Base-by-base conservation (phyloP, 2,113 vertebrate species). In the Rhipidura dahli region DNA sequence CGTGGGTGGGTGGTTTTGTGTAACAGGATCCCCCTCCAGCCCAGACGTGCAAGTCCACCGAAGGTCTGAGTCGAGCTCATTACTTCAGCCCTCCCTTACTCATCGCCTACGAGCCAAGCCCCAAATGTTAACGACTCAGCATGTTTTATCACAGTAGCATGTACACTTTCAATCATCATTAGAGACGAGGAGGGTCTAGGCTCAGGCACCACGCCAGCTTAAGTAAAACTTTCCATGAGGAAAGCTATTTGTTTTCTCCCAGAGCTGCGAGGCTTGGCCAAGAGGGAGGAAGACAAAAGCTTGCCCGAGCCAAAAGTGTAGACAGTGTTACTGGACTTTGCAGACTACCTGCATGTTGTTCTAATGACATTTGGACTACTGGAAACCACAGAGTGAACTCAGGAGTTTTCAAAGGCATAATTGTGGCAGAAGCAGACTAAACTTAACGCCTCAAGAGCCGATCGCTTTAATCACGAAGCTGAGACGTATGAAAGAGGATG, bases 191-290 rank as follows among this genome's bases (percentile, higher is more conserved):
- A 98, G 97, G 97, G 98, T 96, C 98, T 97, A 95, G 98, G 95
- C 92, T 54, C 82, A 97, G 99, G 98, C 98, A 91, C 15, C 9
- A 19, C 1, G 98, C 99, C 99, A 99, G 97, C 93, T 98, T 64
- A 97, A 98, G 98, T 98, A 98, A 99, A 98, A 99, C 96, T 99
- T 99, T 99, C 99, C 99, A 98, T 98, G 98, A 99, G 98, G 98
- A 98, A 99, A 98, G 97, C 96, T 97, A 97, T 91, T 96, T 98
- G 97, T 98, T 98, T 98, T 98, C 97, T 97, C 97, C 93, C 87
- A 53, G 92, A 95, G 93, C 91, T 51, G 94, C 2, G 5, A 73
- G 61, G 69, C 86, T 95, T 68, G 92, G 94, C 88, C 83, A 94
- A 91, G 75, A 92, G 81, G 72, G 80, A 97, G 91, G 88, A 61